These are phyloP conservation scores for Elaphurus davidianus DNA, from an alignment of 2,113 vertebrate genomes.

Conservation along the genomic window DNA sequence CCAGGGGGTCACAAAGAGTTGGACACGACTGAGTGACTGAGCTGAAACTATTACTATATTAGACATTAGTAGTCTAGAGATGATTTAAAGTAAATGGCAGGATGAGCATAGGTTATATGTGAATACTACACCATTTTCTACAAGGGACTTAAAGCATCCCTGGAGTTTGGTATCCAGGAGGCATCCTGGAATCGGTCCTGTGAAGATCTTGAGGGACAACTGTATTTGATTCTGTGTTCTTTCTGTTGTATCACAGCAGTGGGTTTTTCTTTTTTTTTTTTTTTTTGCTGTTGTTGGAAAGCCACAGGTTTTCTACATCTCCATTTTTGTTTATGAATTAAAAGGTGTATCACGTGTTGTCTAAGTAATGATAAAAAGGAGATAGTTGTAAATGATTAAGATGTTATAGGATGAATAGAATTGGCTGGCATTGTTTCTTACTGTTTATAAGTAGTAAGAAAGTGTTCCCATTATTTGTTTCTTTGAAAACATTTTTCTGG, in stretches of 20 bases:
- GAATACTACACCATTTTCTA: not conserved
- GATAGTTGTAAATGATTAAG: not conserved
- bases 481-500: conserved; percentile 7
- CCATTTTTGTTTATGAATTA: conserved; percentile 10
- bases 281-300: not conserved
- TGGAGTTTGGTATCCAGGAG: not conserved
- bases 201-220: not conserved
- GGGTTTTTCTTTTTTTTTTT: not conserved
- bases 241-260: not conserved
- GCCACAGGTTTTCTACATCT: not conserved
- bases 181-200: not conserved
- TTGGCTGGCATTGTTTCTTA: not conserved
- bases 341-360: not conserved
- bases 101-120: not conserved
- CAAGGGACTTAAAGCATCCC: not conserved
- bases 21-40: not conserved
- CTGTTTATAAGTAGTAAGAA: not conserved
- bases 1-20: not conserved
- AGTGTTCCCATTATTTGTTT: not conserved
- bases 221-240: not conserved
- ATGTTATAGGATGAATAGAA: not conserved
- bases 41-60: not conserved
- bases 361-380: not conserved
- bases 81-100: not conserved
- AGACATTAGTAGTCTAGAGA: not conserved